Evolutionary conservation across 2,888 invertebrate species (phyloP), one percentile per base, ranked within the genome.

Genomic region (Pediacus dermestoides): DNA sequence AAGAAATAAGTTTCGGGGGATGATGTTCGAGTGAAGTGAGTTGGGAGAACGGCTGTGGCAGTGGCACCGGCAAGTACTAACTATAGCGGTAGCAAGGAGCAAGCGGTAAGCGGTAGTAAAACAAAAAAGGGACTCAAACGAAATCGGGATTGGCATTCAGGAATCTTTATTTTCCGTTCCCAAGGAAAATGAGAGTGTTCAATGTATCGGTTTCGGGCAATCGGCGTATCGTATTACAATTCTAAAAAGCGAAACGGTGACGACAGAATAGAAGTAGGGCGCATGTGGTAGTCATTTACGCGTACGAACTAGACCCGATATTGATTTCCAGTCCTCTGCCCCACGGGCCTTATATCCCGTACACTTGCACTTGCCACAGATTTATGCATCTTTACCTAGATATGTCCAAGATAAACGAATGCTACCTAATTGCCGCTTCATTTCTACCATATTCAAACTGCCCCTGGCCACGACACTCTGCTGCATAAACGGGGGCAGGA

Each of bases 231-330:
- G 42, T 38, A 47, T 52, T 50, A 53, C 50, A 50, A 55, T 53
- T 45, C 52, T 51, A 43, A 50, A 54, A 54, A 55, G 49, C 48
- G 50, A 55, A 49, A 53, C 48, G 42, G 52, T 49, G 53, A 51
- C 52, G 53, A 54, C 52, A 42, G 51, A 44, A 50, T 53, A 51
- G 56, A 52, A 51, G 57, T 55, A 60, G 54, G 52, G 58, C 60
- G 60, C 60, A 60, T 60, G 60, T 60, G 60, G 60, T 60, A 60
- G 57, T 60, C 60, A 60, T 60, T 60, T 60, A 57, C 60, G 58
- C 60, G 58, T 57, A 57, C 56, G 52, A 55, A 58, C 58, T 56
- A 56, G 50, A 52, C 53, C 53, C 50, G 48, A 53, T 59, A 59
- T 59, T 58, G 59, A 59, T 59, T 59, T 23, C 56, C 50, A 55